These are phyloP conservation scores for Epizoanthus illoricatus DNA, from an alignment of 92 coral and sea anemone species.

Conservation along the genomic window DNA sequence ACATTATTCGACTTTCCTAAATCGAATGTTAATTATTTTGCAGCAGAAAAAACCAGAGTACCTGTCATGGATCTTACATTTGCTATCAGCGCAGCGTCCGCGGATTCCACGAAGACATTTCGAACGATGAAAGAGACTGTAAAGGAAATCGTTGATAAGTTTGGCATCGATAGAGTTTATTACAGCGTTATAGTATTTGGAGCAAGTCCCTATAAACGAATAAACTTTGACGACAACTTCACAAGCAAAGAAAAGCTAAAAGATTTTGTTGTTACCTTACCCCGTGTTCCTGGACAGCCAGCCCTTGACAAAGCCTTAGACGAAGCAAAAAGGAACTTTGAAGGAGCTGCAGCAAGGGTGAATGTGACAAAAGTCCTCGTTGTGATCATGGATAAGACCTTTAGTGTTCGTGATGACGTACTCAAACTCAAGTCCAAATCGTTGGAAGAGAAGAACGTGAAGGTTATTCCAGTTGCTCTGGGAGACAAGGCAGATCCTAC, in stretches of 20 bases:
- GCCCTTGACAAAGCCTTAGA: conserved; percentile 73
- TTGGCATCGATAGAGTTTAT: conserved; percentile 62
- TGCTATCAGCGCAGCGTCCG: conserved; percentile 66
- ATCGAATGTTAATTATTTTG: not conserved
- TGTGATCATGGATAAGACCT: conserved; percentile 38
- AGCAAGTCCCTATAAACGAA: conserved; percentile 45
- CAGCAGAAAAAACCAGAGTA: conserved; percentile 32
- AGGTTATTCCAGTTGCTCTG: conserved; percentile 83
- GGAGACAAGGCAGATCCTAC: conserved; percentile 69
- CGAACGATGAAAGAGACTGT: conserved; percentile 70
- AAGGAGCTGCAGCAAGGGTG: conserved; percentile 63
- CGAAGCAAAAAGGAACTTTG: conserved; percentile 71
- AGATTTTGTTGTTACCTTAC: conserved; percentile 55
- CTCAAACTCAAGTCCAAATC: conserved; percentile 19
- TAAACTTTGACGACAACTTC: conserved; percentile 46
- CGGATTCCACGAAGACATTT: conserved; percentile 48
- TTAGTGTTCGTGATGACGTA: conserved; percentile 24
- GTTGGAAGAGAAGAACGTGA: conserved; percentile 39
- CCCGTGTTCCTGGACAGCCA: conserved; percentile 64
- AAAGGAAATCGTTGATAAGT: conserved; percentile 58
- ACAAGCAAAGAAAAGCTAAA: conserved; percentile 50
- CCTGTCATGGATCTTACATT: conserved; percentile 79
- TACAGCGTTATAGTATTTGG: conserved; percentile 73
- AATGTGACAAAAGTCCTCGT: conserved; percentile 70
- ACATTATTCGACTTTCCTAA: no score